phyloP scores from a whole-genome alignment of 2,888 invertebrate genomes.

The Tromatobia lineatoria region DNA sequence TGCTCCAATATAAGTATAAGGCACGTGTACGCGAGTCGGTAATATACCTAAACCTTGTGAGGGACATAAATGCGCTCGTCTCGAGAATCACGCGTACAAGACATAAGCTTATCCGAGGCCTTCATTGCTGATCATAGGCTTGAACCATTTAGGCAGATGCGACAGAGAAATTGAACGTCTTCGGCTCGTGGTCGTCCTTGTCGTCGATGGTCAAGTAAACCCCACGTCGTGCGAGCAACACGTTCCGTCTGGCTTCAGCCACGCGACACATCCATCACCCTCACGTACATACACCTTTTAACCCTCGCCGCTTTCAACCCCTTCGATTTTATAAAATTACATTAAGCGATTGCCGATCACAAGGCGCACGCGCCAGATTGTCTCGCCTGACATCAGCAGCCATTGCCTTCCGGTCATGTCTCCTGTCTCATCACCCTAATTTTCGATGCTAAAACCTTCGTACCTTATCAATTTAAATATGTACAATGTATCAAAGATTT shows the following conservation, averaged over 20 bases:
- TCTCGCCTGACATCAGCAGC: conserved; percentile 1
- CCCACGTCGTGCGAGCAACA: conserved; percentile 9
- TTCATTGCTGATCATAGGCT: conserved; percentile 76
- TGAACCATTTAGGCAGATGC: conserved; percentile 81
- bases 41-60: conserved; percentile 19
- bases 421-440: conserved; percentile 30
- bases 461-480: conserved; percentile 27
- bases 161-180: conserved; percentile 77
- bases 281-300: neutral
- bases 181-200: neutral
- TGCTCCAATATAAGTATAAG: conserved; percentile 30
- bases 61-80: conserved; percentile 37
- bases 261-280: conserved; percentile 76
- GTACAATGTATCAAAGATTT: conserved; percentile 1
- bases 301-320: neutral
- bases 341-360: conserved; percentile 75
- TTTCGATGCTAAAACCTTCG: conserved; percentile 42
- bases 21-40: conserved; percentile 9
- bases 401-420: conserved; percentile 44
- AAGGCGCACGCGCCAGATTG: conserved; percentile 67
- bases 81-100: conserved; percentile 12
- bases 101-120: conserved; percentile 27
- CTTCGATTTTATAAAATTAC: conserved; percentile 71
- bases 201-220: conserved; percentile 1
- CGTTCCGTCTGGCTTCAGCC: conserved; percentile 69